Evolutionary conservation across 2,113 vertebrate genomes (phyloP).

Genomic region (Eretmochelys imbricata): DNA sequence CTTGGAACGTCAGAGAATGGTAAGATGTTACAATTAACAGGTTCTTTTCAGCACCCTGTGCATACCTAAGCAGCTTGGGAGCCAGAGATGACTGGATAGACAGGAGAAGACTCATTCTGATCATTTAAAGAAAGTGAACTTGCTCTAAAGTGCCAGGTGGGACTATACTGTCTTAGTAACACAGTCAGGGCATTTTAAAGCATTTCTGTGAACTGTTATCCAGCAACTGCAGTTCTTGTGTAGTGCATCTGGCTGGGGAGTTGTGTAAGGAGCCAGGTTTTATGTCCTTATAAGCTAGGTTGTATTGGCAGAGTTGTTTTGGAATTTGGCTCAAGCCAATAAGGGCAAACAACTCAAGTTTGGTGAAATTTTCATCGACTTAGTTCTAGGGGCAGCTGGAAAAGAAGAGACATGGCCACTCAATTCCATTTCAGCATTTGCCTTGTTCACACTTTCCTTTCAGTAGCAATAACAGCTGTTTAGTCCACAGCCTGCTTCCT

Average conservation of each 20-base stretch:
- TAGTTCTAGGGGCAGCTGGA: not conserved
- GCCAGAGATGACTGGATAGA: constrained; percentile 11
- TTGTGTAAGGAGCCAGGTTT: not conserved
- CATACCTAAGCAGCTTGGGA: not conserved
- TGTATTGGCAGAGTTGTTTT: not conserved
- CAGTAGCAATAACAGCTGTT: too few relatives aligned
- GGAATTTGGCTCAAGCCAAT: not conserved
- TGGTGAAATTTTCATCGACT: fast-evolving
- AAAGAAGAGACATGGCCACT: not conserved
- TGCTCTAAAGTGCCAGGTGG: constrained; percentile 13
- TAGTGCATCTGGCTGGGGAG: not conserved
- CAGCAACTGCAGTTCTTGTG: not conserved
- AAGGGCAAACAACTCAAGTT: not conserved
- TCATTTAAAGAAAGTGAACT: constrained; percentile 63
- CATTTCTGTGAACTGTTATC: not conserved
- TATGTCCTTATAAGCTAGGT: not conserved
- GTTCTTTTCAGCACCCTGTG: constrained; percentile 14
- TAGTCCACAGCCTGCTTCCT: too few relatives aligned
- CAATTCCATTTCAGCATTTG: fast-evolving
- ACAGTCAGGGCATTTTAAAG: not conserved
- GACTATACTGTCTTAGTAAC: constrained; percentile 64
- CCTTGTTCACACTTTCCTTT: too few relatives aligned
- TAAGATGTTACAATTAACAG: constrained; percentile 18
- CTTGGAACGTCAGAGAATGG: not conserved
- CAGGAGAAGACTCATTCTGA: constrained; percentile 44